Base-by-base conservation (phyloP, 2,113 vertebrate genomes). In the Pangasianodon gigas region DNA sequence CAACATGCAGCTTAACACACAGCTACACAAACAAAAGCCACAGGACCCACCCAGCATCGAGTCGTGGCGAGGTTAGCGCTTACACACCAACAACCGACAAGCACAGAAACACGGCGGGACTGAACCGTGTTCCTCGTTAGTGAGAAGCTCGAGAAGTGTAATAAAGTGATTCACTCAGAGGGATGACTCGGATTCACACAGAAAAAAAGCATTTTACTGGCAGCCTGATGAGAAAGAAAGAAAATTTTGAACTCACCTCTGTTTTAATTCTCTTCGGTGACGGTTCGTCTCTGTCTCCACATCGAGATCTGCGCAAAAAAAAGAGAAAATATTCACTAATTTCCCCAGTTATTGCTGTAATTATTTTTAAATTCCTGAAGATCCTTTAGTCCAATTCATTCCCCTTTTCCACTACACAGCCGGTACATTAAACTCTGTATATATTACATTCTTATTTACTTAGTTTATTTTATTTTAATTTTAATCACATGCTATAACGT, bases 231-330 rank as follows among this genome's bases (percentile, higher is more conserved):
- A 46, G 58, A 69, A 29, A 69, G 21, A 29, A 6, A 19, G 48
- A 89, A 86, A 2, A n/a, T 14, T n/a, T 37, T 88, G 32, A 44
- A 85, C 90, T 89, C 96, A 98, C 97, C 97, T 98, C 97, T 26
- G 96, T 95, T 93, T 98, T 98, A 94, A 98, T 97, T 93, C 96
- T 97, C 93, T 98, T 98, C 48, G 97, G 97, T 74, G 97, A 98
- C 88, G 96, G 94, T 89, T 98, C 97, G 91, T 97, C 97, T 93
- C 96, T 95, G 90, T 97, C 97, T 92, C 96, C 96, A 93, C 96
- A 97, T 91, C 97, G 97, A 93, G 96, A 91, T 88, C 93, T 94
- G 87, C 0, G 19, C 29, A 29, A 79, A 82, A 62, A 16, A 74
- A 19, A 88, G 11, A 84, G 6, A 46, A 2, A 48, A 48, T 13